Conservation (phyloP, 2,113 vertebrate species). For the Prinia subflava region DNA sequence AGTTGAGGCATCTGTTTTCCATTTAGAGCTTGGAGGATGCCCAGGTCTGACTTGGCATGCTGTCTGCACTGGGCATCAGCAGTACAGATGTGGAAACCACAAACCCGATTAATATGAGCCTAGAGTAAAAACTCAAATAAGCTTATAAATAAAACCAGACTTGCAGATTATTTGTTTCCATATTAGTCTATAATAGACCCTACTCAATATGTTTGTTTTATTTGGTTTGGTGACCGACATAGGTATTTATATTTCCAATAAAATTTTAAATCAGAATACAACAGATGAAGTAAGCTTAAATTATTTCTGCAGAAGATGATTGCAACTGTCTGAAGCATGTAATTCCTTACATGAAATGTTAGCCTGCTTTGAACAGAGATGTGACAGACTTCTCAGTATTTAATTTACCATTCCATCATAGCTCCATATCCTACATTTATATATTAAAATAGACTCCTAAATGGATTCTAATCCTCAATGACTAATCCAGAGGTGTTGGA, state of each 20-base stretch:
- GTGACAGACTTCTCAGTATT: not conserved
- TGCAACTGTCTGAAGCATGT: constrained; percentile 48
- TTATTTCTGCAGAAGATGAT: constrained; percentile 57
- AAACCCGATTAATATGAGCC: constrained; percentile 60
- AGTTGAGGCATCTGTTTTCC: constrained; percentile 34
- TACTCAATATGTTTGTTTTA: constrained; percentile 68
- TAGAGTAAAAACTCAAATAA: constrained; percentile 62
- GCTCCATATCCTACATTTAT: not conserved
- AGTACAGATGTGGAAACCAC: constrained; percentile 68
- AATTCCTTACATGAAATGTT: constrained; percentile 50
- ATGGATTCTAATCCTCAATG: not conserved
- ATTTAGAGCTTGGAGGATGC: constrained; percentile 59
- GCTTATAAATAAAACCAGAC: constrained; percentile 68
- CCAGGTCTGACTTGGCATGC: constrained; percentile 52
- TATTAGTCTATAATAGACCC: constrained; percentile 63
- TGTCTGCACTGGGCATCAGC: constrained; percentile 59
- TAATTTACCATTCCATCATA: not conserved
- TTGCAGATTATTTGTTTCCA: constrained; percentile 62
- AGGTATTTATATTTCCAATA: constrained; percentile 67
- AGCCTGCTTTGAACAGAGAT: constrained; percentile 38
- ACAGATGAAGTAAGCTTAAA: constrained; percentile 28
- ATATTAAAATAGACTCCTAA: constrained; percentile 6
- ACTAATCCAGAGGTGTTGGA: not conserved
- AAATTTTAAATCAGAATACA: constrained; percentile 61
- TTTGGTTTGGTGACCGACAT: constrained; percentile 60